Evolutionary conservation across 2,797 vertebrate species (phyloP), one percentile per base, ranked within the genome.

Genomic region (Valencia hispanica): DNA sequence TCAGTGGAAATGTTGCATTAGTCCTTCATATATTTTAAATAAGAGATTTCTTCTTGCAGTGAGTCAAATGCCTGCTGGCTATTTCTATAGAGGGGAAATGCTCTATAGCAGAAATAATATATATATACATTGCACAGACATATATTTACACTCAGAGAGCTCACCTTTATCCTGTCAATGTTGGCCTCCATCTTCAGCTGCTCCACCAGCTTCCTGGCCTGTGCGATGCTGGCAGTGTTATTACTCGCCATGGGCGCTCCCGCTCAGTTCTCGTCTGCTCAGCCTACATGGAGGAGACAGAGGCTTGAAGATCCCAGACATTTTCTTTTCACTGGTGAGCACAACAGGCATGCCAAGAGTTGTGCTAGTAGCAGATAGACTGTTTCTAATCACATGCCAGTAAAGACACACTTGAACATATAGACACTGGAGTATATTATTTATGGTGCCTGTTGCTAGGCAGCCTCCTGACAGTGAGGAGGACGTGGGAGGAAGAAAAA

Each of bases 181-280:
- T 98, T 99, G 92, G 98, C 98, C 92, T 99, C 98, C 98, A 99
- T 99, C 94, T 99, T 99, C 84, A 99, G 97, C 95, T 99, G 95
- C 81, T 96, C 95, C 92, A 96, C 95, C 92, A 95, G 93, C 91
- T 95, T 96, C 87, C 95, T 94, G 85, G 95, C 94, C 82, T 96
- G 95, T 69, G 95, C 95, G 17, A 96, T 99, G 94, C 96, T 96
- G 90, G 98, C 97, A 5, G 97, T 99, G 92, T 99, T 99, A 95
- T 99, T 99, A 95, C 97, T 98, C 87, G 98, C 98, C 98, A 99
- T 99, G 82, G 78, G 70, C 63, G 80, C 88, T 45, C 32, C 86
- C 75, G 17, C 74, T 87, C 86, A 70, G 75, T 68, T 84, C 78
- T 82, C 7, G 32, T 80, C 76, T 77, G 72, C 76, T 83, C 66